Base-by-base conservation (phyloP, 1,140 invertebrate genomes). In the Apolygus lucorum region DNA sequence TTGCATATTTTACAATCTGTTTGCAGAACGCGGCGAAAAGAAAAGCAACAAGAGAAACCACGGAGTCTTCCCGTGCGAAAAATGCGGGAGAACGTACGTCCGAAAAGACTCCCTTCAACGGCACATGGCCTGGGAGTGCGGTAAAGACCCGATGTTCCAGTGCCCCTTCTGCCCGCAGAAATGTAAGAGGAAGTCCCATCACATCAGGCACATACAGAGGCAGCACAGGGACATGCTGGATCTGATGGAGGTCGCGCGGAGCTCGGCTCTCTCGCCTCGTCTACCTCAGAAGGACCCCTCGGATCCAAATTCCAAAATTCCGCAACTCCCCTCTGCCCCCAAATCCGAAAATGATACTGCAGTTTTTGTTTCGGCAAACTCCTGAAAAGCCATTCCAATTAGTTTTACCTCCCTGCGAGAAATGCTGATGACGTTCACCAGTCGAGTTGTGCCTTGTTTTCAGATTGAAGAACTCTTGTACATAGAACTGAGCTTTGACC, bases 151-250 rank as follows among this genome's bases (percentile, higher is more conserved):
- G 1, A 76, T 82, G 26, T 84, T 83, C 76, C 81, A 83, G 71
- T 87, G 85, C 73, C 73, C 72, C 8, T 75, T 76, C 59, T 78
- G 84, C 74, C 82, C 83, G 0, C 83, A 85, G 67, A 81, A 81
- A 28, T 84, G 82, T 74, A 85, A 85, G 71, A 79, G 84, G 24
- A 85, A 85, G 73, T 81, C 81, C 1, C 84, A 86, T 66, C 82
- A 83, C 76, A 75, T 84, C 17, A 76, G 84, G n/a, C 84, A 86
- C 74, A 84, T 86, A 42, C 77, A 81, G 49, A 78, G 83, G 1
- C 83, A 83, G 64, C 85, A 86, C 69, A 75, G 79, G 24, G 82
- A 84, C 59, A 80, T 80, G 72, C 63, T 71, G n/a, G 68, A 69
- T 11, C 68, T 72, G n/a, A 63, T 72, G 63, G 65, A 17, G 17